Evolutionary conservation across 2,113 vertebrate species (phyloP).

Genomic region (Saguinus imperator): DNA sequence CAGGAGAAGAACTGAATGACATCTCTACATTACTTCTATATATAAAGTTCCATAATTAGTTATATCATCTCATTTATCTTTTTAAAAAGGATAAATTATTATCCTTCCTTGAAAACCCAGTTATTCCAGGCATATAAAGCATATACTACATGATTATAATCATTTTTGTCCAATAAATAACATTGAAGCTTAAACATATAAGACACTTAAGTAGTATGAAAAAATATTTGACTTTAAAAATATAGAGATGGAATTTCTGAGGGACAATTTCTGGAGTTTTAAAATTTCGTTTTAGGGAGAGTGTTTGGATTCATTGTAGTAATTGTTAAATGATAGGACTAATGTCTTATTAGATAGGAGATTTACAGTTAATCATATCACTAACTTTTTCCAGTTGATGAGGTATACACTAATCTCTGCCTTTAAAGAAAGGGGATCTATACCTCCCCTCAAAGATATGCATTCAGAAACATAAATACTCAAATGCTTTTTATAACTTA

Average conservation of each 20-base stretch:
- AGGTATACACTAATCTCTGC: background rate
- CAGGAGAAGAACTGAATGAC: background rate
- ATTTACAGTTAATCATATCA: background rate
- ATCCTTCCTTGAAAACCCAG: background rate
- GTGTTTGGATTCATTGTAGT: background rate
- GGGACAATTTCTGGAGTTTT: background rate
- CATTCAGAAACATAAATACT: background rate
- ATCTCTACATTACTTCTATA: fast-evolving
- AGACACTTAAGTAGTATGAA: background rate
- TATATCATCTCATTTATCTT: background rate
- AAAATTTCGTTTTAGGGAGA: background rate
- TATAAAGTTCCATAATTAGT: background rate
- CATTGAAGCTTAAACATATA: background rate
- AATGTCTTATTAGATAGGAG: background rate
- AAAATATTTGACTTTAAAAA: background rate
- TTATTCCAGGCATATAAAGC: background rate
- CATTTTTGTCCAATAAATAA: background rate
- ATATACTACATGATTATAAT: background rate
- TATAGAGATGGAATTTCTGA: background rate
- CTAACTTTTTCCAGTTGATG: background rate
- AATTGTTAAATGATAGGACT: background rate
- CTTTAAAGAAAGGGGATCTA: background rate
- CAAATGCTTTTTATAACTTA: background rate
- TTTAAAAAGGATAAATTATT: background rate
- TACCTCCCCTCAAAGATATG: fast-evolving